Evolutionary conservation across 1,140 invertebrate species (phyloP), one percentile per base, ranked within the genome.

Genomic region (Trachelipus rathkii): DNA sequence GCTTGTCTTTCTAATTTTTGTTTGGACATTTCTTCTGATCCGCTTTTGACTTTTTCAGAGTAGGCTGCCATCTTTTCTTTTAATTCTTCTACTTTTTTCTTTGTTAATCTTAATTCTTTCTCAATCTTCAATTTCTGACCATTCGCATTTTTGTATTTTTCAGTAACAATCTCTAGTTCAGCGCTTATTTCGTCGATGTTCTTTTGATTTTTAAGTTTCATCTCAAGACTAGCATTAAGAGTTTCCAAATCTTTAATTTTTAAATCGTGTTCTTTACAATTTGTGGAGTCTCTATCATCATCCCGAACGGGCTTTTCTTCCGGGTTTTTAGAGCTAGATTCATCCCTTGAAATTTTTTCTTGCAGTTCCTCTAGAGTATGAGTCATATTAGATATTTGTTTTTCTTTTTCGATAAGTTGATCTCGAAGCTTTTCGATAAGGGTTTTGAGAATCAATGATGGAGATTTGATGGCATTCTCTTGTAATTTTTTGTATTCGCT

Each of bases 391-490:
- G 75, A 71, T 10, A 79, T 74, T 44, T 79, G 78, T 43, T 79
- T 79, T 44, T 79, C 78, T 33, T 79, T 79, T 19, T 79, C 78
- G 71, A 79, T 79, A 10, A 79, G 75, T 53, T 77, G 78, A 46
- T 79, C 78, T 24, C 78, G 72, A 15, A 79, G 60, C 44, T 79
- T 79, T n/a, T 79, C 78, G n/a, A 79, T 75, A 45, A 79, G 46
- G 19, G 78, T 79, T 21, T 72, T 44, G 13, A 79, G 45, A 44
- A 79, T 79, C 10, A 53, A 72, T 60, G 78, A 79, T 9, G 78
- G 78, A 19, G 75, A 76, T n/a, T 75, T 71, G 33, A 44, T 71
- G 10, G 78, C 78, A 67, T 72, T 72, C 23, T 74, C 75, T 46
- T 72, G 73, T 13, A 79, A 43, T 44, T 71, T 21, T 21, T 44